Percentiles rank a stretch among this genome's conserved stretches.
Conservation (phyloP, 2,888 invertebrate species). For the Candidula unifasciata region DNA sequence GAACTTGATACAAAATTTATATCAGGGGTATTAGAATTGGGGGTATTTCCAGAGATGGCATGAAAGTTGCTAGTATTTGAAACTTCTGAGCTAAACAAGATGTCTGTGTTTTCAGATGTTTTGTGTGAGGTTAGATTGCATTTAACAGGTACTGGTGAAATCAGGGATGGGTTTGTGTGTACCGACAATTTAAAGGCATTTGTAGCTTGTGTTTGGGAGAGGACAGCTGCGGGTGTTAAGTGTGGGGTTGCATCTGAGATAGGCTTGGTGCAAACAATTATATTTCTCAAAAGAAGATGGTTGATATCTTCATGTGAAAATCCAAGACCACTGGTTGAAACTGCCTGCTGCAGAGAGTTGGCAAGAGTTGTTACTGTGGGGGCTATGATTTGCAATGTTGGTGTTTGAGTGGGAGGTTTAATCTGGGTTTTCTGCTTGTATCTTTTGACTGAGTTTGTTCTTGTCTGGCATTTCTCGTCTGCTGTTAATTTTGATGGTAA, state of each 20-base stretch:
- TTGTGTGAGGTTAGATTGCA: no score
- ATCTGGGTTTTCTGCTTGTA: conserved; percentile 1
- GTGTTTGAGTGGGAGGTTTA: background rate
- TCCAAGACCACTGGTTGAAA: background rate
- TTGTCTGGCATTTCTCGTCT: background rate
- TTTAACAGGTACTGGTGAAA: no score
- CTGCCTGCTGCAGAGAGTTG: background rate
- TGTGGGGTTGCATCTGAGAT: no score
- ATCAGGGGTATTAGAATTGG: background rate
- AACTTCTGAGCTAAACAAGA: background rate
- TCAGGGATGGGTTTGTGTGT: background rate
- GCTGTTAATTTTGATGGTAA: background rate
- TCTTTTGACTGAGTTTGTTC: background rate
- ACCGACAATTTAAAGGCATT: no score
- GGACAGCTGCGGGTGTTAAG: no score
- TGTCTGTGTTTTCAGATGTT: background rate
- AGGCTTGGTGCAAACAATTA: background rate
- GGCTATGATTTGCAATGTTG: background rate
- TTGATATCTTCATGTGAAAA: background rate
- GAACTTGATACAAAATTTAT: conserved; percentile 3
- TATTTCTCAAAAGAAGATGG: conserved; percentile 7
- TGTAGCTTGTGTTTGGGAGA: no score
- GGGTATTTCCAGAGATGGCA: background rate
- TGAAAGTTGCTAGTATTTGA: background rate
- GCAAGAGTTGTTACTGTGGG: background rate